These are phyloP conservation scores for Cosmia trapezina DNA, from an alignment of 2,888 invertebrate genomes.

Conservation along the genomic window DNA sequence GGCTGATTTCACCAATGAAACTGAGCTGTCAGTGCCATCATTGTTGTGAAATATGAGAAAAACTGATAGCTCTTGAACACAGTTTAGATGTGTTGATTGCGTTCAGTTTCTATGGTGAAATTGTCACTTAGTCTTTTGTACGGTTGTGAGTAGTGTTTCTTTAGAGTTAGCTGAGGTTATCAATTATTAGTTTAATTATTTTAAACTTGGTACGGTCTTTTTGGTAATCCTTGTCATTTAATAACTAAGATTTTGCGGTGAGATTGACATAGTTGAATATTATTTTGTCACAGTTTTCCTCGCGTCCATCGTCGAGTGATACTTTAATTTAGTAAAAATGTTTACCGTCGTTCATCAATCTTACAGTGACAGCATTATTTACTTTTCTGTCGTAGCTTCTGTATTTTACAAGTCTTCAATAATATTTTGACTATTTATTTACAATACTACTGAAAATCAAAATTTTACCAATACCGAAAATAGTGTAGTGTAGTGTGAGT, in stretches of 20 bases:
- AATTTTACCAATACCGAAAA: not conserved
- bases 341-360: conserved; percentile 26
- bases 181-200: not conserved
- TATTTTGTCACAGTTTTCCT: not conserved
- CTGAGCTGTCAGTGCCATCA: no score
- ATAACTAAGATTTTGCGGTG: not conserved
- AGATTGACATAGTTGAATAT: not conserved
- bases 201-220: not conserved
- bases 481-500: not conserved
- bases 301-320: not conserved
- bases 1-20: no score
- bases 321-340: conserved; percentile 23
- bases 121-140: conserved; percentile 13
- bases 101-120: no score
- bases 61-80: no score
- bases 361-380: conserved; percentile 2
- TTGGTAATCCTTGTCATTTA: not conserved
- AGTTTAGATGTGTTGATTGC: no score
- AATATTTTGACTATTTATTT: not conserved
- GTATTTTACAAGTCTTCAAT: not conserved
- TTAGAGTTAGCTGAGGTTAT: conserved; percentile 19
- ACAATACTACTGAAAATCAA: not conserved
- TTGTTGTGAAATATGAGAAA: no score
- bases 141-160: conserved; percentile 22
- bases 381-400: not conserved